Conservation (phyloP, 2,888 invertebrate genomes). For the Lycocerus yunnanus region DNA sequence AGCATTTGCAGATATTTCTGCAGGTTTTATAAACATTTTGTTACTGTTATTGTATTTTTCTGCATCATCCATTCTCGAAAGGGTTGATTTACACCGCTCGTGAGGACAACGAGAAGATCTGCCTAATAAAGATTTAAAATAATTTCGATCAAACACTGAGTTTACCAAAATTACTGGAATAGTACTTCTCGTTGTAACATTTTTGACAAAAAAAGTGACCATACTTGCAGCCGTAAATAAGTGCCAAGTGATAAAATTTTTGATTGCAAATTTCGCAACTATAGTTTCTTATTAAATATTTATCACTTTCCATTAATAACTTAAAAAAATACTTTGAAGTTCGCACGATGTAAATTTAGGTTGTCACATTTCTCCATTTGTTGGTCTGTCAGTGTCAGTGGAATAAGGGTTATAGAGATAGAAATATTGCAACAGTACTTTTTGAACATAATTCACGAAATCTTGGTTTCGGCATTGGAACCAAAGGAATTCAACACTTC, state of each 20-base stretch:
- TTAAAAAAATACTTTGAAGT: background rate
- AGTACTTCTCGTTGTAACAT: constrained; percentile 35
- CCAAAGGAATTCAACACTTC: too few relatives aligned
- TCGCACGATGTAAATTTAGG: background rate
- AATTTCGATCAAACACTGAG: background rate
- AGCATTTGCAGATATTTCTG: constrained; percentile 5
- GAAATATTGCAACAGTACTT: background rate
- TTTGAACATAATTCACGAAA: too few relatives aligned
- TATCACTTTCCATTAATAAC: background rate
- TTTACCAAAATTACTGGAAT: constrained; percentile 23
- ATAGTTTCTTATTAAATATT: background rate
- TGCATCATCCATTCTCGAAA: constrained; percentile 12
- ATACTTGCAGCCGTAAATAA: constrained; percentile 33
- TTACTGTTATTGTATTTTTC: background rate
- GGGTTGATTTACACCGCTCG: background rate
- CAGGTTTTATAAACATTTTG: constrained; percentile 32
- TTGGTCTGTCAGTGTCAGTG: background rate
- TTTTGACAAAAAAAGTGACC: constrained; percentile 38
- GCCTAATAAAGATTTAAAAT: background rate
- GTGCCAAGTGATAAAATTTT: constrained; percentile 7
- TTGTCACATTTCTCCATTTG: background rate
- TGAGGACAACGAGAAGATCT: constrained; percentile 4
- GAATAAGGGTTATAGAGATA: background rate
- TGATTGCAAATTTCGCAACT: constrained; percentile 17
- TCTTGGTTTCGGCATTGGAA: too few relatives aligned